Base-by-base conservation (phyloP, 2,113 vertebrate genomes). In the Hydrochoerus hydrochaeris region DNA sequence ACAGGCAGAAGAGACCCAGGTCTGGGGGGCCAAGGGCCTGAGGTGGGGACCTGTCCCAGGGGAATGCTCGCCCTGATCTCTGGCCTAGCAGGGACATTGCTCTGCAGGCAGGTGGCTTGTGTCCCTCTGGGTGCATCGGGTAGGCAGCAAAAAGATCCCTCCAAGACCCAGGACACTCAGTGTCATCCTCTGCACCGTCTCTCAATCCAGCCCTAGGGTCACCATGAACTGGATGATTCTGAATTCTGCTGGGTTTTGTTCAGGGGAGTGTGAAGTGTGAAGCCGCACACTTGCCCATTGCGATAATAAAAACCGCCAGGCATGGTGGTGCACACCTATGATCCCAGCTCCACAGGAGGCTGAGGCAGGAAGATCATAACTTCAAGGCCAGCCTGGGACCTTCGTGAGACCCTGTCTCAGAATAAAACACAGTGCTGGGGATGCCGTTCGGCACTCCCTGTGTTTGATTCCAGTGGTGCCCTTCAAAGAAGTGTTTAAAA, bases 261-360 rank as follows among this genome's bases (percentile, higher is more conserved):
- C 9, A 14, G 26, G 9, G 17, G 13, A 32, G 17, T n/a, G n/a
- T n/a, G n/a, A n/a, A n/a, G 5, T 41, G 44, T 58, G 16, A 58
- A 22, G 44, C 5, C 44, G 41, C 60, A 58, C 1, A 1, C 54
- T 7, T 67, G 22, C 28, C 58, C 30, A 20, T 46, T 41, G 24
- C 65, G 30, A 83, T 38, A 82, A 35, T 75, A 73, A 91, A 96
- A 62, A 60, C 57, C 73, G 67, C 63, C 38, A n/a, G 38, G 65
- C 65, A 7, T 16, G 32, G 65, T 67, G 65, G 32, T n/a, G 16
- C 41, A 81, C 49, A 38, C 35, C 54, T 58, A 35, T 58, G 57
- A 58, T 82, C 52, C 80, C 52, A 54, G 52, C 10, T 24, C 46
- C 13, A 17, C 32, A n/a, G 32, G 52, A 57, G n/a, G 52, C 52